phyloP scores from a whole-genome alignment of 2,113 vertebrate species.

The Pluvianellus socialis region DNA sequence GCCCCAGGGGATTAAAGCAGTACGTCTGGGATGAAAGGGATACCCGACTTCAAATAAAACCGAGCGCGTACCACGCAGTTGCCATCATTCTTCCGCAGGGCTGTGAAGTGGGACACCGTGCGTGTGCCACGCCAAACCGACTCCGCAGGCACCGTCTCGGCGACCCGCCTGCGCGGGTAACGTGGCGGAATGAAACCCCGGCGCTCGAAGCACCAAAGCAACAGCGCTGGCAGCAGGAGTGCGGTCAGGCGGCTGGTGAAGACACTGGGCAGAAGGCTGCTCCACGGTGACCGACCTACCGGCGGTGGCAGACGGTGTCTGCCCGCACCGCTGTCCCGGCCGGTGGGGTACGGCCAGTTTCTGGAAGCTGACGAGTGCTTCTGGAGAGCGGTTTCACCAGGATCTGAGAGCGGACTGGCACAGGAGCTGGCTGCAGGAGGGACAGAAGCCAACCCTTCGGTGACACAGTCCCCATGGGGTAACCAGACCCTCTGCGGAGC shows the following conservation, averaged over 20 bases:
- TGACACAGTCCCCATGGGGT: neutral
- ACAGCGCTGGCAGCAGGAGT: rapidly evolving
- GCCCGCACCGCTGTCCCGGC: rapidly evolving
- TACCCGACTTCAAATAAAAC: neutral
- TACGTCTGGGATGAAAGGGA: neutral
- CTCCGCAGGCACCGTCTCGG: rapidly evolving
- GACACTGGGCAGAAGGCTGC: neutral
- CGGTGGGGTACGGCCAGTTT: rapidly evolving
- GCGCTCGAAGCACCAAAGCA: rapidly evolving
- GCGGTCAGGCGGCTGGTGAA: rapidly evolving
- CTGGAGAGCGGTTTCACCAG: rapidly evolving
- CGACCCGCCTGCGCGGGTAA: rapidly evolving
- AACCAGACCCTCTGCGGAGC: neutral
- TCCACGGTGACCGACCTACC: rapidly evolving
- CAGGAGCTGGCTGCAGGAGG: neutral
- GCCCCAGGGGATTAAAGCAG: neutral
- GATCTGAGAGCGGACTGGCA: rapidly evolving
- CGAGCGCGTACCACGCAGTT: rapidly evolving
- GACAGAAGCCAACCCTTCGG: neutral
- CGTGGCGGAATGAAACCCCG: rapidly evolving
- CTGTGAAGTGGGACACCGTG: rapidly evolving
- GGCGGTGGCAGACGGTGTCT: rapidly evolving
- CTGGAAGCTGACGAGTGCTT: rapidly evolving
- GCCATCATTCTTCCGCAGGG: neutral
- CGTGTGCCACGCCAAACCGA: rapidly evolving